These are phyloP conservation scores for Oceanodroma leucorhoa DNA, from an alignment of 2,797 vertebrate species.

Conservation along the genomic window DNA sequence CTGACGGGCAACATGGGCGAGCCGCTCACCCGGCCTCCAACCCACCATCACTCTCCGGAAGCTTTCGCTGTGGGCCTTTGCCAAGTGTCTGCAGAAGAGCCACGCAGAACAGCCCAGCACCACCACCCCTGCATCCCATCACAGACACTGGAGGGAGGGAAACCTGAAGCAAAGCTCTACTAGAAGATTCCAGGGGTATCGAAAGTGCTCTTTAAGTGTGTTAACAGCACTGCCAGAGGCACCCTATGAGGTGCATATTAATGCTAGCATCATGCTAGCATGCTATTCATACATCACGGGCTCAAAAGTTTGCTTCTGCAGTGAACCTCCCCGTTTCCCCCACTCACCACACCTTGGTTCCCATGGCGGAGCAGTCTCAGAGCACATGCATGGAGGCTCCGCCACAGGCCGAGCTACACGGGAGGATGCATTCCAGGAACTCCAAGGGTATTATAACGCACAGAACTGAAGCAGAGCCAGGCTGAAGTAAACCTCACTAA, in stretches of 20 bases:
- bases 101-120: neutral
- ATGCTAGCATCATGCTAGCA: neutral
- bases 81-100: neutral
- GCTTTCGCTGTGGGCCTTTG: neutral
- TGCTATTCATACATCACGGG: neutral
- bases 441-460: neutral
- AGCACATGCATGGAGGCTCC: neutral
- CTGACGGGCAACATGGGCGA: rapidly evolving
- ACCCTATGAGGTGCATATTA: neutral
- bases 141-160: neutral
- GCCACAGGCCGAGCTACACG: rapidly evolving
- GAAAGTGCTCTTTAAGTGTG: neutral
- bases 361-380: neutral
- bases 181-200: neutral
- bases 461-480: neutral
- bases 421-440: neutral
- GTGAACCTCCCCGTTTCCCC: neutral
- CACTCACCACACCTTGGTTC: neutral
- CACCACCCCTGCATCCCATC: neutral
- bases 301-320: neutral
- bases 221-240: neutral
- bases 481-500: neutral
- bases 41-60: neutral
- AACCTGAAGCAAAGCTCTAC: neutral
- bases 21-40: neutral